Evolutionary conservation across 2,113 vertebrate genomes (phyloP).

Genomic region (Echinops telfairi): DNA sequence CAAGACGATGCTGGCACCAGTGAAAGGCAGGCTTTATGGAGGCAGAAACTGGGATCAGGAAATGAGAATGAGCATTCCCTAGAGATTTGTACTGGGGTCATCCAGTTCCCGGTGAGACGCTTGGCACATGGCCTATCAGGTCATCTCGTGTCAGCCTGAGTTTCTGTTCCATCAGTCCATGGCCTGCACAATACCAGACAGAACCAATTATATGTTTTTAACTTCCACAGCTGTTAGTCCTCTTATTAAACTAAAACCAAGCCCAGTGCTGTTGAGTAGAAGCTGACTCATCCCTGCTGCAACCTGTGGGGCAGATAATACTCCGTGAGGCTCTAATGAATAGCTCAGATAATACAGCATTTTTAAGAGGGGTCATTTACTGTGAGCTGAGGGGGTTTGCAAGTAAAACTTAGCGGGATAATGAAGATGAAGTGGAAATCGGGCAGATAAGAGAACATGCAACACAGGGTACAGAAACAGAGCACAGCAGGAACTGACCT

Average conservation of each 20-base stretch:
- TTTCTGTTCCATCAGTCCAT: not conserved
- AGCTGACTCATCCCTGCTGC: not conserved
- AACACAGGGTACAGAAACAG: not conserved
- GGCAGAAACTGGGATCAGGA: constrained; percentile 37
- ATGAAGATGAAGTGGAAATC: no score
- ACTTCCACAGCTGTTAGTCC: not conserved
- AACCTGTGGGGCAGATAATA: not conserved
- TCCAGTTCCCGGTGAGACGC: constrained; percentile 57
- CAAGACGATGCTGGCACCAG: constrained; percentile 70
- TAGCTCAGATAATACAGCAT: not conserved
- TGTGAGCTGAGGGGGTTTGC: not conserved
- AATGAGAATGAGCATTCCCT: constrained; percentile 68
- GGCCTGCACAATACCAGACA: constrained; percentile 43
- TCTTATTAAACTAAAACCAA: not conserved
- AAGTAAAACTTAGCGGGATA: constrained; percentile 34
- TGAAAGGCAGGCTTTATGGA: constrained; percentile 71
- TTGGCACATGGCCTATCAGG: constrained; percentile 69
- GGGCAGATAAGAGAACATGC: not conserved
- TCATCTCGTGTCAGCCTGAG: constrained; percentile 70
- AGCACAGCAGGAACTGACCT: not conserved
- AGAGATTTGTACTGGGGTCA: constrained; percentile 75
- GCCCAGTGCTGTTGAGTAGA: not conserved
- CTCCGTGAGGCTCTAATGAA: not conserved
- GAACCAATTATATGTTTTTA: not conserved
- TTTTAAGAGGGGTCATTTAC: not conserved